phyloP scores from a whole-genome alignment of 2,888 invertebrate genomes.

The Nebria brevicollis region DNA sequence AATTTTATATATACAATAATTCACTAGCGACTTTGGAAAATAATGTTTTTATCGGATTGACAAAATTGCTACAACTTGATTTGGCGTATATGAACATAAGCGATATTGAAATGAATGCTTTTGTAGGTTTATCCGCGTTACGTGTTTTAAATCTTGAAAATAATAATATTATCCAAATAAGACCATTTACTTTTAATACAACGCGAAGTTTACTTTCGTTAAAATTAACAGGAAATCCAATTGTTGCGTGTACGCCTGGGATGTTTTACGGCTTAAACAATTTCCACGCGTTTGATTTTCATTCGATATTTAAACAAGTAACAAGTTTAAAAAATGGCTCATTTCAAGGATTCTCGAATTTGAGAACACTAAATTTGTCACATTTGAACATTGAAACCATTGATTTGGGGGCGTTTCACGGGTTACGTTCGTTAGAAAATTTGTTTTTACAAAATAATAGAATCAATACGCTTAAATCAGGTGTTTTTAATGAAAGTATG shows the following conservation, averaged over 20 bases:
- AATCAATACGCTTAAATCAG: not conserved
- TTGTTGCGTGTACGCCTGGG: not conserved
- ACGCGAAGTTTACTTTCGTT: slow-evolving; percentile 5
- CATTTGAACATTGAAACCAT: not conserved
- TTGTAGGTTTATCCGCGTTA: not conserved
- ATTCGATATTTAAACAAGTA: not conserved
- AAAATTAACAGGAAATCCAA: slow-evolving; percentile 10
- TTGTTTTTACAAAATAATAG: not conserved
- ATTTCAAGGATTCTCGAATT: not conserved
- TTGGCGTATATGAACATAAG: too few species aligned
- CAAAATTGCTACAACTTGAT: not conserved
- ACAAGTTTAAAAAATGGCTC: not conserved
- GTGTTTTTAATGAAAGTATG: not conserved
- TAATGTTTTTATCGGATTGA: slow-evolving; percentile 12
- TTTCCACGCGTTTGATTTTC: not conserved
- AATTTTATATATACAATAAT: slow-evolving; percentile 22
- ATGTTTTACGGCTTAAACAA: slow-evolving; percentile 6
- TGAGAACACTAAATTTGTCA: not conserved
- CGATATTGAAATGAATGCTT: too few species aligned
- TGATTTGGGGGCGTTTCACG: not conserved
- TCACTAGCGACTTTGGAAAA: slow-evolving; percentile 8
- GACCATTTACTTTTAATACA: slow-evolving; percentile 5
- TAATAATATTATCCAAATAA: slow-evolving; percentile 4
- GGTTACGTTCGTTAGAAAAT: not conserved
- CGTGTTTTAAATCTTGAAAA: slow-evolving; percentile 6